A percentile compares a stretch with the other conserved stretches of the same genome.
Conservation (phyloP, 1,140 invertebrate species). For the Drosophila virilis region DNA sequence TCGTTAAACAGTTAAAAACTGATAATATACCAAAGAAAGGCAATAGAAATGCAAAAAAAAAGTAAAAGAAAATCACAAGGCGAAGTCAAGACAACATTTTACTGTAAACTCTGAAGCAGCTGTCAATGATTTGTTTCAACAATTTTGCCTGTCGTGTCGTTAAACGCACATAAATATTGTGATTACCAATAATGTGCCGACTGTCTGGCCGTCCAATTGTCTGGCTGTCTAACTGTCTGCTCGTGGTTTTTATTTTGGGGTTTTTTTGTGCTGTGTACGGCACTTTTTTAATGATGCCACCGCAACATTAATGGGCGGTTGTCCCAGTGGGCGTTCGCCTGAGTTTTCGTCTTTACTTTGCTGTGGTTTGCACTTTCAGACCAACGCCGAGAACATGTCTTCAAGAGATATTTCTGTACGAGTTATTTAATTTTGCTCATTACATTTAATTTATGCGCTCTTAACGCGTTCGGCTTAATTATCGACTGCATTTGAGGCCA, state of each 20-base stretch:
- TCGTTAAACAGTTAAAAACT: constrained; percentile 21
- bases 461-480: constrained; percentile 55
- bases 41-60: constrained; percentile 33
- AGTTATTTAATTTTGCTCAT: constrained; percentile 34
- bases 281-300: constrained; percentile 55
- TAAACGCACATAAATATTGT: constrained; percentile 79
- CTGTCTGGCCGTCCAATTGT: constrained; percentile 35
- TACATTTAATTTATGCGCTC: constrained; percentile 48
- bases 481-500: constrained; percentile 56
- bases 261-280: constrained; percentile 48
- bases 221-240: constrained; percentile 46
- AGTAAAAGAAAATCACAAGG: constrained; percentile 30
- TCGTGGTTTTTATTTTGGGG: background rate
- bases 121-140: constrained; percentile 80
- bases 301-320: constrained; percentile 45
- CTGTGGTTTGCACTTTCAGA: constrained; percentile 27
- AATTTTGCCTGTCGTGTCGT: constrained; percentile 70
- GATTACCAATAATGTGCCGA: constrained; percentile 76
- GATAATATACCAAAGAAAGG: constrained; percentile 14
- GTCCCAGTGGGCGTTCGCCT: constrained; percentile 24
- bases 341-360: constrained; percentile 6
- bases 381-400: constrained; percentile 14
- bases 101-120: constrained; percentile 51
- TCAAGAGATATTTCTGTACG: constrained; percentile 29
- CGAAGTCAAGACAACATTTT: constrained; percentile 12